These are phyloP conservation scores for Urophycis tenuis DNA, from an alignment of 2,797 vertebrate genomes.

Conservation along the genomic window DNA sequence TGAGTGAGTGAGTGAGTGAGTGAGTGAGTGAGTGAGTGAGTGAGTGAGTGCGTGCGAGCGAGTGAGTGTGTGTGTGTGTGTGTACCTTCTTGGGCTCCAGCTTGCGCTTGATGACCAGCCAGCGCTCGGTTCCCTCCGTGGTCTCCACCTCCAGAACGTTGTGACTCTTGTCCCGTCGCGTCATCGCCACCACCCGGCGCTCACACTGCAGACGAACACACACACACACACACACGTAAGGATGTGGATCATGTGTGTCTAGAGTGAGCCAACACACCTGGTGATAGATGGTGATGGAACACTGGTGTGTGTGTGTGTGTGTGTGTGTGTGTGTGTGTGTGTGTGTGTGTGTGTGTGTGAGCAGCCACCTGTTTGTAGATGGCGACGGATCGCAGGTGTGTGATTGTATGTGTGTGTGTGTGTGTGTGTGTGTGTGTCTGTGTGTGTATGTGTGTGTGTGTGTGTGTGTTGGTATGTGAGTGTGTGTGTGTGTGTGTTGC, in stretches of 20 bases:
- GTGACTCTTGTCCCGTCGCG: constrained; percentile 68
- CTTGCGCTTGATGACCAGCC: constrained; percentile 71
- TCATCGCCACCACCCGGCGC: constrained; percentile 66
- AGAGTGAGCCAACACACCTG: too few relatives aligned
- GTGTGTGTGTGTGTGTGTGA: too few relatives aligned
- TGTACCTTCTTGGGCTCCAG: constrained; percentile 67
- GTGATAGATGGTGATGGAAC: neutral
- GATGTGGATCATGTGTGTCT: neutral
- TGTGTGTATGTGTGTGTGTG: neutral
- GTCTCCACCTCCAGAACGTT: constrained; percentile 72
- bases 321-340: neutral
- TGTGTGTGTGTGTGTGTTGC: neutral
- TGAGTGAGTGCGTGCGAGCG: neutral
- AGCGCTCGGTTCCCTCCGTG: constrained; percentile 66
- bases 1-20: neutral
- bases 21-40: neutral
- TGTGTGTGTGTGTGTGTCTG: constrained; percentile 29
- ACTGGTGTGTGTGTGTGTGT: neutral
- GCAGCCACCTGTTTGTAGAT: constrained; percentile 75
- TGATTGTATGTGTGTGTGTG: too few relatives aligned
- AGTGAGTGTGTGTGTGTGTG: neutral
- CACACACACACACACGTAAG: neutral
- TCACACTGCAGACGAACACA: constrained; percentile 53
- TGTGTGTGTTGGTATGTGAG: neutral
- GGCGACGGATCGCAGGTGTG: constrained; percentile 68